Evolutionary conservation across 2,113 vertebrate genomes (phyloP).

Genomic region (Oncorhynchus gorbuscha): DNA sequence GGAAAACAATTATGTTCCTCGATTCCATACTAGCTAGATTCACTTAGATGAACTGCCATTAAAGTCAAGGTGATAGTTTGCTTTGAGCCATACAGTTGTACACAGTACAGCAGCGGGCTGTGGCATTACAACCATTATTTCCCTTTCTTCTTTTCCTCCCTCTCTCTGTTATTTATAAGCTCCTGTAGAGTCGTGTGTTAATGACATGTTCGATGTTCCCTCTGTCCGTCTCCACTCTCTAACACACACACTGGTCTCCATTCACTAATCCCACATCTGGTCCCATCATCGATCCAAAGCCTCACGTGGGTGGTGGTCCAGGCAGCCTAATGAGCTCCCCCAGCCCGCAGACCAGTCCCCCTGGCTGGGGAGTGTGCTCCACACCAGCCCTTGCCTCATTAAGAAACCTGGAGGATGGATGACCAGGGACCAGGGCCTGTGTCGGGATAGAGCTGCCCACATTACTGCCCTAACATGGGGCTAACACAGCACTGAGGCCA

Average conservation of each 20-base stretch:
- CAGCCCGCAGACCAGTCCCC: conserved; percentile 41
- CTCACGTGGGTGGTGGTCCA: neutral
- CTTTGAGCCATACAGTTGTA: neutral
- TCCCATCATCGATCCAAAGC: conserved; percentile 29
- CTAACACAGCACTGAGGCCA: conserved; percentile 6
- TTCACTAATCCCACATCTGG: neutral
- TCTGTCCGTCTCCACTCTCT: conserved; percentile 4
- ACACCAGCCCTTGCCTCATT: conserved; percentile 50
- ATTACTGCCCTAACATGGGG: conserved; percentile 31
- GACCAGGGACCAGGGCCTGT: conserved; percentile 24
- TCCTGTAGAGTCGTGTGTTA: neutral
- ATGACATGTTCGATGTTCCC: neutral
- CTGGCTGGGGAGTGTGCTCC: conserved; percentile 46
- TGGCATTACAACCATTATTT: neutral
- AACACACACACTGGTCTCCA: neutral
- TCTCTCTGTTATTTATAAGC: neutral
- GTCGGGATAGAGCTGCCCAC: conserved; percentile 17
- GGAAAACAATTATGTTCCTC: too few relatives aligned
- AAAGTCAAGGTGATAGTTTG: too few relatives aligned
- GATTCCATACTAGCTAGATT: too few relatives aligned
- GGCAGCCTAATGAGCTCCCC: conserved; percentile 32
- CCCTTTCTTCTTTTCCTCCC: neutral
- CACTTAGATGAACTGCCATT: too few relatives aligned
- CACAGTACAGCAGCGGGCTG: neutral
- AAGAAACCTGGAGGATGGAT: conserved; percentile 32